phyloP scores from a whole-genome alignment of 2,113 vertebrate genomes.

The Lamprotornis superbus region DNA sequence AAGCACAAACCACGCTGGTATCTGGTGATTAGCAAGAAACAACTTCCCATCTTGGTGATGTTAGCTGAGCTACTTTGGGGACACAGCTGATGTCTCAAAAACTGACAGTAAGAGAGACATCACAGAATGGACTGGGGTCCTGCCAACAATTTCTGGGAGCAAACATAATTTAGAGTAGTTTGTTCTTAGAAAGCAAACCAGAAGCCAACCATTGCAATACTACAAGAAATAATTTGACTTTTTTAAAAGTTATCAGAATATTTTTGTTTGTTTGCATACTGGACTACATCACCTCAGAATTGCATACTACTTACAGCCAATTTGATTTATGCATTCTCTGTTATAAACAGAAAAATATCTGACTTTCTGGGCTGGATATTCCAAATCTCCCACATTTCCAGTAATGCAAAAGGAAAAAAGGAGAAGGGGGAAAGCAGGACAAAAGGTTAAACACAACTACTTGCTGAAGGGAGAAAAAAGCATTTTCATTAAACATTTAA shows the following conservation, averaged over 20 bases:
- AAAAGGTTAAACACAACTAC: neutral
- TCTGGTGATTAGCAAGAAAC: neutral
- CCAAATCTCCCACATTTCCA: neutral
- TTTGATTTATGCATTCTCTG: neutral
- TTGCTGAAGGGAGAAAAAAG: neutral
- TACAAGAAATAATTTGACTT: neutral
- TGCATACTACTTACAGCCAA: neutral
- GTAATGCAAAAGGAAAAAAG: neutral
- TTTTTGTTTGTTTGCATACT: neutral
- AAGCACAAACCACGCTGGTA: neutral
- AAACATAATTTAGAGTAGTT: neutral
- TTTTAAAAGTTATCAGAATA: neutral
- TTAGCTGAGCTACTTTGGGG: neutral
- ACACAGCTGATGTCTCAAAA: neutral
- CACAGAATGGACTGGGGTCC: neutral
- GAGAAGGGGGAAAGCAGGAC: accelerated
- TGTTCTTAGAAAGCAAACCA: neutral
- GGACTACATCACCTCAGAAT: neutral
- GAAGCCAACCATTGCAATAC: neutral
- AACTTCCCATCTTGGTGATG: neutral
- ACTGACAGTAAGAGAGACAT: neutral
- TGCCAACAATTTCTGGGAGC: neutral
- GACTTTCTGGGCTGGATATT: neutral
- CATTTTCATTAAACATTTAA: neutral
- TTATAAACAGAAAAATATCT: neutral